Evolutionary conservation across 2,113 vertebrate genomes (phyloP), one percentile per base, ranked within the genome.

Genomic region (Ammospiza nelsoni): DNA sequence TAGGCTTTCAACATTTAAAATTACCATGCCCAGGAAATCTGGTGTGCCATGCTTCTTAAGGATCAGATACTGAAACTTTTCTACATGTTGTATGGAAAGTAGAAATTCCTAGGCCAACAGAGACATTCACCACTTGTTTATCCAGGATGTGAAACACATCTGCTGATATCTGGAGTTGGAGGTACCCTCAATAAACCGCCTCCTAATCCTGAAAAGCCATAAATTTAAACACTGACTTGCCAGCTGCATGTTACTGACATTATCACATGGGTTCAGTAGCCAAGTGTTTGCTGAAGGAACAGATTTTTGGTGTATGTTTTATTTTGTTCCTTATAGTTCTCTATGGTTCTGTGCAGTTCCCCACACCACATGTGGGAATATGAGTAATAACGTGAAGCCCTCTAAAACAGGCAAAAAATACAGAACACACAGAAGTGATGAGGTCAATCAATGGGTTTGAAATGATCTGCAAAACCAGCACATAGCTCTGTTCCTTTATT

Each of bases 341-440:
- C n/a, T 22, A 15, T 31, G 46, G 13, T 37, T 19, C 48, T 59
- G 15, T n/a, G n/a, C 29, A 33, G 27, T 29, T 67, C 46, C 43
- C 27, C 29, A 25, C 12, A 16, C 3, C 0, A 0, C 2, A 6
- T 18, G 9, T 1, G 4, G 16, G 11, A 75, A 43, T 37, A 67
- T 1, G 11, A 91, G 41, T 14, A 76, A 12, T 1, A 74, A 62
- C 35, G 61, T 62, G 4, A 46, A 80, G 73, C 25, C 46, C 37
- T 55, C 51, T 59, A 59, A 55, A 89, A 41, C 5, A 59, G 44
- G 18, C 35, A 84, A 72, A 39, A 86, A 81, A 71, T 3, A 37
- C 16, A 71, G 59, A 75, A 33, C 4, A 17, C 12, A 84, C 7
- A 19, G 21, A 54, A 44, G 8, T 58, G 31, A 43, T 29, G 23